Percentiles rank a stretch among this genome's conserved stretches.
These are phyloP conservation scores for Heliconius melpomene DNA, from an alignment of 1,140 invertebrate genomes.

Conservation along the genomic window DNA sequence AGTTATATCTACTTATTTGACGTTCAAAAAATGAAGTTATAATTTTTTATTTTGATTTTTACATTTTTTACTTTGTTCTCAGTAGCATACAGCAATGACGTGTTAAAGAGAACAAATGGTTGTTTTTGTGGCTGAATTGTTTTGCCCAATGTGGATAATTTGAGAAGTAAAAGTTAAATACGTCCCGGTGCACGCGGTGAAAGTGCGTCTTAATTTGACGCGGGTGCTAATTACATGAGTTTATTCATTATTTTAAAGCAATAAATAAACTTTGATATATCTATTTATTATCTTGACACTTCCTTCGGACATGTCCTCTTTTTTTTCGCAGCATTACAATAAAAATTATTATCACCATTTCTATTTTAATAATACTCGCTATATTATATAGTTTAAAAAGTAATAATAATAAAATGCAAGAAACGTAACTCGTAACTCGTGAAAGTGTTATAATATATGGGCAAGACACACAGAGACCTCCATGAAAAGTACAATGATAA, in stretches of 20 bases:
- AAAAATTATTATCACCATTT: not conserved
- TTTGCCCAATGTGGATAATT: constrained; percentile 6
- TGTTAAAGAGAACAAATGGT: not conserved
- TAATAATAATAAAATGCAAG: not conserved
- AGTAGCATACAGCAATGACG: not conserved
- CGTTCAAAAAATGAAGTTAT: too few species aligned
- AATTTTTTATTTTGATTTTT: too few species aligned
- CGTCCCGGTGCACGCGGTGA: constrained; percentile 24
- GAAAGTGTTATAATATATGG: constrained; percentile 15
- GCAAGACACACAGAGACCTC: constrained; percentile 3
- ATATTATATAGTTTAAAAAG: not conserved
- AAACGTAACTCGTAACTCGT: not conserved
- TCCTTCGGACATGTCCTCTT: not conserved
- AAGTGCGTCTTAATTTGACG: constrained; percentile 26
- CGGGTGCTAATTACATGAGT: constrained; percentile 12
- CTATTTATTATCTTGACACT: not conserved
- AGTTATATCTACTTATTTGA: too few species aligned
- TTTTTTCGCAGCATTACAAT: not conserved
- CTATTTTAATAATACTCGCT: not conserved
- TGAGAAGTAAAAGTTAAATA: constrained; percentile 26
- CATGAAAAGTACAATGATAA: constrained; percentile 24
- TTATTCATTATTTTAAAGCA: constrained; percentile 3
- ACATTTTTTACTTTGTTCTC: not conserved
- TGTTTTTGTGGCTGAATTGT: constrained; percentile 11
- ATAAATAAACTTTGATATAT: constrained; percentile 4